These are phyloP conservation scores for Leucophenga montana DNA, from an alignment of 2,888 invertebrate genomes.

Conservation along the genomic window DNA sequence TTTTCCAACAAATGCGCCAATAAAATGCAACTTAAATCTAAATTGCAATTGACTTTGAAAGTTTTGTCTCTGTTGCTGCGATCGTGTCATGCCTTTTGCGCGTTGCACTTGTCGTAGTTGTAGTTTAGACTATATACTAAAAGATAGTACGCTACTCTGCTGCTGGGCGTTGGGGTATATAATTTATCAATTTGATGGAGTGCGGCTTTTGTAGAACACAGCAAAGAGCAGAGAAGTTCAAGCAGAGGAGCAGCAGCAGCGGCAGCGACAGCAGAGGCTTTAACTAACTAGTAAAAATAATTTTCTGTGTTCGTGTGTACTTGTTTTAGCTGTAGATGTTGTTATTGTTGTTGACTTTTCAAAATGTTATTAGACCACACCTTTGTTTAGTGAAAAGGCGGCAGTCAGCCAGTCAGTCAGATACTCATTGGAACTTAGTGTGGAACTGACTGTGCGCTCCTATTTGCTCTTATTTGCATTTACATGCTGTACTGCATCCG, in stretches of 20 bases:
- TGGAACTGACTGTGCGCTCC: not conserved
- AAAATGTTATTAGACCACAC: slow-evolving; percentile 54
- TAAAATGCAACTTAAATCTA: slow-evolving; percentile 59
- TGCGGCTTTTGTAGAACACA: not conserved
- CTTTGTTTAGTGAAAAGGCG: slow-evolving; percentile 58
- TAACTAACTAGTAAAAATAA: not conserved
- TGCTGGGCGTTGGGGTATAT: too few relatives aligned
- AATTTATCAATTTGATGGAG: slow-evolving; percentile 17
- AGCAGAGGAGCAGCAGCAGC: too few relatives aligned
- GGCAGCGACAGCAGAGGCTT: not conserved
- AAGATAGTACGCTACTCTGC: too few relatives aligned
- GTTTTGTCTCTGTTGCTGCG: slow-evolving; percentile 41
- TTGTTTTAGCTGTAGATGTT: slow-evolving; percentile 23
- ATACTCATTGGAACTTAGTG: too few relatives aligned
- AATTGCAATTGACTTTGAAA: slow-evolving; percentile 64
- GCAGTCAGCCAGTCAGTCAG: slow-evolving; percentile 26
- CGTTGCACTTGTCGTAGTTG: not conserved
- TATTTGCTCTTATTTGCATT: not conserved
- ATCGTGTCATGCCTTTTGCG: not conserved
- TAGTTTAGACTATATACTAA: not conserved
- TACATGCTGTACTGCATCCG: not conserved
- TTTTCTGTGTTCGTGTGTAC: slow-evolving; percentile 20
- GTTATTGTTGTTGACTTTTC: slow-evolving; percentile 33
- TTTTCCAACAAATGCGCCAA: slow-evolving; percentile 51
- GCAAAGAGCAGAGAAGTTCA: not conserved